Evolutionary conservation across 2,888 invertebrate species (phyloP).

Genomic region (Mamestra brassicae): DNA sequence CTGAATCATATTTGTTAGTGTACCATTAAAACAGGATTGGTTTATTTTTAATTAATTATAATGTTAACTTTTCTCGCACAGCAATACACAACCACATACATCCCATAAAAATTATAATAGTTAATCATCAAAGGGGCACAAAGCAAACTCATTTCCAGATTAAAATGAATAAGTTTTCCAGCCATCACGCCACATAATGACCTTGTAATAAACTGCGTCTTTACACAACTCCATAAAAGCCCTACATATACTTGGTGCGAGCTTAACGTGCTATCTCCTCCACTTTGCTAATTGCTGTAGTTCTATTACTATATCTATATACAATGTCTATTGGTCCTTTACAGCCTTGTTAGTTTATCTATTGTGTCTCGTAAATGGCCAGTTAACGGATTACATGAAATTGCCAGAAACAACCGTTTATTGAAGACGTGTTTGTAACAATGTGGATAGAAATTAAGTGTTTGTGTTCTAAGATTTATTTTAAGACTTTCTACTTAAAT

Average conservation of each 20-base stretch:
- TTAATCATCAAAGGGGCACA: neutral
- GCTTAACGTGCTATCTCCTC: slow-evolving; percentile 49
- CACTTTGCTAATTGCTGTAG: slow-evolving; percentile 65
- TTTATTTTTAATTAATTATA: neutral
- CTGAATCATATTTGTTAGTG: neutral
- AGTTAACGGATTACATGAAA: slow-evolving; percentile 65
- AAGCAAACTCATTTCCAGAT: neutral
- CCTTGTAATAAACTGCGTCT: slow-evolving; percentile 32
- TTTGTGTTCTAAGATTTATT: slow-evolving; percentile 23
- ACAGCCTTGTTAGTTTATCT: slow-evolving; percentile 63
- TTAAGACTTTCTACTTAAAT: slow-evolving; percentile 17
- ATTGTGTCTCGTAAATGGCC: slow-evolving; percentile 57
- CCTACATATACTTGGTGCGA: slow-evolving; percentile 33
- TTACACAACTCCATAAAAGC: slow-evolving; percentile 48
- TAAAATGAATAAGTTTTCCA: slow-evolving; percentile 37
- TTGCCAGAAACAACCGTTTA: slow-evolving; percentile 42
- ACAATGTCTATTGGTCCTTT: slow-evolving; percentile 52
- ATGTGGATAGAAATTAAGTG: neutral
- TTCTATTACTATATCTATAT: slow-evolving; percentile 53
- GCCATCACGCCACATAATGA: slow-evolving; percentile 10
- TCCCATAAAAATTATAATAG: neutral
- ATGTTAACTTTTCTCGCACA: neutral
- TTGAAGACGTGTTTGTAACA: neutral
- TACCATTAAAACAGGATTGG: too few species aligned
- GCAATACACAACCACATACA: neutral